Conservation (phyloP, 2,888 invertebrate genomes). For the Stratiomys singularior region DNA sequence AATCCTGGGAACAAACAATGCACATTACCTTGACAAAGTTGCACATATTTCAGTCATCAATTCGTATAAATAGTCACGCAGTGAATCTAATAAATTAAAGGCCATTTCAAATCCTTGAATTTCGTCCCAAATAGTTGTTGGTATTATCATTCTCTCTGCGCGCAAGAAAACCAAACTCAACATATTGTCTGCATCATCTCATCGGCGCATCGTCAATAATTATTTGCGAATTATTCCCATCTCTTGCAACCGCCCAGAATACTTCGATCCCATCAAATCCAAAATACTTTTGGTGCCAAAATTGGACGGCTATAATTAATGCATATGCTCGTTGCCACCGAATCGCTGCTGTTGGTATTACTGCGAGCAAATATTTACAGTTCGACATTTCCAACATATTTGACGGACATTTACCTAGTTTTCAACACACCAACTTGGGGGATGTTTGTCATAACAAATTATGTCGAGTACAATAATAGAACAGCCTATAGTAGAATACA, state of each 20-base stretch:
- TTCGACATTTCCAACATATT: neutral
- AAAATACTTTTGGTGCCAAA: conserved; percentile 2
- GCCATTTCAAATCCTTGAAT: conserved; percentile 33
- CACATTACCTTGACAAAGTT: neutral
- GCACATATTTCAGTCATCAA: neutral
- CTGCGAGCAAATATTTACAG: neutral
- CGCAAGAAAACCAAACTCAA: neutral
- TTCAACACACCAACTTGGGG: neutral
- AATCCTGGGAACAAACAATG: no score
- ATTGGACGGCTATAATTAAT: neutral
- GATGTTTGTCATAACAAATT: conserved; percentile 22
- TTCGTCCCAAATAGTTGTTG: conserved; percentile 32
- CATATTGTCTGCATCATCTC: conserved; percentile 6
- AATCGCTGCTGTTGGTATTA: neutral
- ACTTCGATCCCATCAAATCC: neutral
- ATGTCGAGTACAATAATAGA: conserved; percentile 10
- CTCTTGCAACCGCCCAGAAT: neutral
- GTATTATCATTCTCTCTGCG: neutral
- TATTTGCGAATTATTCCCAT: neutral
- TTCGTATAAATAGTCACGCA: neutral
- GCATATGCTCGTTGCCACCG: neutral
- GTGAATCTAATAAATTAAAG: conserved; percentile 6
- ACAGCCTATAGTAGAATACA: neutral
- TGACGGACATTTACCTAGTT: neutral
- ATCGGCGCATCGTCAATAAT: neutral